Base-by-base conservation (phyloP, 2,113 vertebrate species). In the Nestor notabilis region DNA sequence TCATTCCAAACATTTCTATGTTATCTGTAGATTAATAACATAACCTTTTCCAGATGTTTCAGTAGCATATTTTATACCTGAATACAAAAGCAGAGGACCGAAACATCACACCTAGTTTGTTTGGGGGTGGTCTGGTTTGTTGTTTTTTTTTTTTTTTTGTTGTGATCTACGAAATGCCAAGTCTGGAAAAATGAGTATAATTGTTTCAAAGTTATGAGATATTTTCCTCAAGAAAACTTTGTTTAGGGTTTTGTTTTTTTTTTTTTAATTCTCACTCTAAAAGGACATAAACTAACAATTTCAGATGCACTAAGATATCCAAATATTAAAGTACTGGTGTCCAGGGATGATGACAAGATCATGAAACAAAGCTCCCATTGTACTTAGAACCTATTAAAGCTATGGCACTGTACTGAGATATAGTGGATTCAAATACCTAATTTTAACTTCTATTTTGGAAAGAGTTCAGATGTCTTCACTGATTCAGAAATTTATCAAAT, bases 41-140 rank as follows among this genome's bases (percentile, higher is more conserved):
- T 60, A 89, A 89, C 12, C 4, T 60, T 94, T 66, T 46, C 56
- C 49, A 70, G 76, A 89, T 17, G 75, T 84, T 92, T 63, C 55
- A 76, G 65, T 43, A 55, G 55, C 8, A 28, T 50, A 71, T 86
- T 84, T 92, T 87, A 81, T 50, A 55, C 19, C 39, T 75, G 60
- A 70, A 43, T 90, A 55, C 70, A 3, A n/a, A 82, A 89, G 29
- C 47, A 94, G 63, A 83, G 47, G 60, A 58, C 35, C 63, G 46
- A 89, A 80, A 83, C 2, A 3, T 70, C n/a, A 56, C 18, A 78
- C 13, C n/a, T 74, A 60, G 35, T 35, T 86, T 77, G 25, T 43
- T 80, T 60, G 21, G n/a, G 18, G 4, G 6, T n/a, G 9, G 0
- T n/a, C n/a, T n/a, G n/a, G n/a, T n/a, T n/a, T n/a, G 8, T 21